Percentiles rank a stretch among this genome's conserved stretches.
These are phyloP conservation scores for Heliconius nattereri DNA, from an alignment of 1,140 invertebrate species.

Conservation along the genomic window DNA sequence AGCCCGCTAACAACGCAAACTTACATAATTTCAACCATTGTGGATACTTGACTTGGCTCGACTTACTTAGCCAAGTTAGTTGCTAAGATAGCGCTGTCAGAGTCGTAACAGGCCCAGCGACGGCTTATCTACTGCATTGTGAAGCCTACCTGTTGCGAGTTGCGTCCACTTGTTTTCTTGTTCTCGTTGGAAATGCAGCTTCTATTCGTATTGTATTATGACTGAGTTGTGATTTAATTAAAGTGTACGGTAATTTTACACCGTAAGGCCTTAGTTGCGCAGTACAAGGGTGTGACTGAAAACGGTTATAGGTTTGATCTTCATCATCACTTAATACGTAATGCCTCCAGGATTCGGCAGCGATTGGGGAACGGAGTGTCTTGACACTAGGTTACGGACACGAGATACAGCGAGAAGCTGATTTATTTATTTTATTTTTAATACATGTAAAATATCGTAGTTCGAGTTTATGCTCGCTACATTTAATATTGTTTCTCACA, in stretches of 20 bases:
- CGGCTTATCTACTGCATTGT: constrained; percentile 25
- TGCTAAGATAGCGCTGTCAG: constrained; percentile 27
- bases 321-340: too few species aligned
- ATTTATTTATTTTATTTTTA: too few species aligned
- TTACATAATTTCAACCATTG: constrained; percentile 9
- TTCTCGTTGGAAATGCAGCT: neutral
- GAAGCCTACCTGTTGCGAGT: constrained; percentile 29
- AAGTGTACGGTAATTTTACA: neutral
- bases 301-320: too few species aligned
- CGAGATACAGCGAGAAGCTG: too few species aligned
- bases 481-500: constrained; percentile 18
- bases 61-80: constrained; percentile 25
- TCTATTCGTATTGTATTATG: neutral
- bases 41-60: constrained; percentile 18
- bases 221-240: neutral
- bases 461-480: neutral
- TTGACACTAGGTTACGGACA: too few species aligned
- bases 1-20: neutral
- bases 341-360: too few species aligned
- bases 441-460: neutral
- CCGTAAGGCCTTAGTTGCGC: too few species aligned
- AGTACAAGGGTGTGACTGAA: too few species aligned
- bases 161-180: constrained; percentile 8
- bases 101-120: constrained; percentile 13
- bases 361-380: too few species aligned